A percentile compares a stretch with the other conserved stretches of the same genome.
phyloP scores from a whole-genome alignment of 2,113 vertebrate species.

The Tragelaphus strepsiceros region DNA sequence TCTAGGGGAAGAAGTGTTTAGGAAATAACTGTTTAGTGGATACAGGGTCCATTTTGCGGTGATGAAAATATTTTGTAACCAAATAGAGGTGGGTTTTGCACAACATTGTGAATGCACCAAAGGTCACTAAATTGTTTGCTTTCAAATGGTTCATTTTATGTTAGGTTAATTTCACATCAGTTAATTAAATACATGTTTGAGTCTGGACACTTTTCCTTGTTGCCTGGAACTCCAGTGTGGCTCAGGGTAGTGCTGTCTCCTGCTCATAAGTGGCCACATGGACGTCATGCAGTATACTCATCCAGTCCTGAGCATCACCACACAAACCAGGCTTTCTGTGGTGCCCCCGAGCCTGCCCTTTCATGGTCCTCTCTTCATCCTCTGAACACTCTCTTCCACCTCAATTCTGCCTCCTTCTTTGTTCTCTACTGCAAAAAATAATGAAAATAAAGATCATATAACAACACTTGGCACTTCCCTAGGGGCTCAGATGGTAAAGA shows the following conservation, averaged over 20 bases:
- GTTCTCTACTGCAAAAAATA: not conserved
- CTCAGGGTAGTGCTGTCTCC: not conserved
- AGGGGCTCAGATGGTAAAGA: not conserved
- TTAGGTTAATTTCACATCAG: not conserved
- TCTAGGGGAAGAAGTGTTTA: not conserved
- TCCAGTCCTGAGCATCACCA: not conserved
- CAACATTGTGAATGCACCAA: not conserved
- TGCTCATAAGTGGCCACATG: not conserved
- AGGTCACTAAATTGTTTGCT: not conserved
- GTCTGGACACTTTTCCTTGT: not conserved
- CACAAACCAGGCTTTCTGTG: not conserved
- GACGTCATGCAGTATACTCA: rapidly evolving
- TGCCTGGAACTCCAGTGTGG: rapidly evolving
- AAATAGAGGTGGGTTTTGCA: not conserved
- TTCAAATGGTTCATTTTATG: not conserved
- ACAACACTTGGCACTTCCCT: not conserved
- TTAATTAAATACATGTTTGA: not conserved
- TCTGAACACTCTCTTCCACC: not conserved
- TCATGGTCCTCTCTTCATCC: too few species aligned
- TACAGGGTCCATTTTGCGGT: not conserved
- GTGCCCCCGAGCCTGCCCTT: not conserved
- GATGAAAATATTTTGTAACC: not conserved
- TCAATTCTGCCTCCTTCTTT: not conserved
- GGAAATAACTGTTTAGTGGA: not conserved
- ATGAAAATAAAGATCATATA: not conserved